Percentiles rank a stretch among this genome's conserved stretches.
Conservation (phyloP, 2,113 vertebrate species). For the Corynorhinus townsendii region DNA sequence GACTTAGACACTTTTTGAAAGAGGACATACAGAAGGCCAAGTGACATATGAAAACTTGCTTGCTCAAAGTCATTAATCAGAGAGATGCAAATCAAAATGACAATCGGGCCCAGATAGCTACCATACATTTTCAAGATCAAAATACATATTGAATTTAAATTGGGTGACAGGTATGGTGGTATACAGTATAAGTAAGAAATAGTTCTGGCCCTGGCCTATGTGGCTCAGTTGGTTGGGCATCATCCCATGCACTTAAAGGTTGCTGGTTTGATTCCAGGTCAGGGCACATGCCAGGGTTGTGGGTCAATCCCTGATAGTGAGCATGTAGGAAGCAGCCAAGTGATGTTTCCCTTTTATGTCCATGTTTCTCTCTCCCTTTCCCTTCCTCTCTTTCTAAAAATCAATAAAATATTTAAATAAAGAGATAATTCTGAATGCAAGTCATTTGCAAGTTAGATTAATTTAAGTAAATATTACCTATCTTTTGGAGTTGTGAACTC, state of each 20-base stretch:
- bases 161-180: not conserved
- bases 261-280: not conserved
- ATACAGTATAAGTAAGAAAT: not conserved
- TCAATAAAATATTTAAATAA: not conserved
- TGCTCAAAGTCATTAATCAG: too few species aligned
- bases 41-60: too few species aligned
- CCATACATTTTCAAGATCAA: not conserved
- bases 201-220: not conserved
- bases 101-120: not conserved
- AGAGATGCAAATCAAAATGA: too few species aligned
- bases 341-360: not conserved
- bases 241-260: not conserved
- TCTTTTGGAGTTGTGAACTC: not conserved
- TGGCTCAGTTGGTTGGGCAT: not conserved
- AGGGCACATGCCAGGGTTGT: not conserved
- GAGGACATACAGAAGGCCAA: too few species aligned
- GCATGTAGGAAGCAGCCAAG: not conserved
- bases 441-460: not conserved
- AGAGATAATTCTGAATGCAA: not conserved
- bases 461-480: not conserved
- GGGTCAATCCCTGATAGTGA: not conserved
- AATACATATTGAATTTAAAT: not conserved
- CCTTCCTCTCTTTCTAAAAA: not conserved
- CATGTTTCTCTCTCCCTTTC: not conserved
- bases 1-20: too few species aligned